These are phyloP conservation scores for Xylota sylvarum DNA, from an alignment of 2,888 invertebrate species.

Conservation along the genomic window DNA sequence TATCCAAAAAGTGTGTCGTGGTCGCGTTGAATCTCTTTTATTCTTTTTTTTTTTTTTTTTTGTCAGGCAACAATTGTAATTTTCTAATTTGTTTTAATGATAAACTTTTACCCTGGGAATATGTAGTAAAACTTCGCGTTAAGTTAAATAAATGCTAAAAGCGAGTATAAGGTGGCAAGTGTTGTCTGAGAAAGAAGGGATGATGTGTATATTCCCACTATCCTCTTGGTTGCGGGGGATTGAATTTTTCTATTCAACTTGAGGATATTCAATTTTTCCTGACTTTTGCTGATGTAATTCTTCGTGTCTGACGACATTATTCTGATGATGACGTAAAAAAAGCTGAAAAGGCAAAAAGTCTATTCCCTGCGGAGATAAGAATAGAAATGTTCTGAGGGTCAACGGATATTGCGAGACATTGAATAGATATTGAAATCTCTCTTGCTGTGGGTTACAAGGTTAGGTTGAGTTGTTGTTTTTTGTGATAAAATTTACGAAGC, in stretches of 20 bases:
- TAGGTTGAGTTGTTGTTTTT: neutral
- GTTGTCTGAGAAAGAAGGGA: too few species aligned
- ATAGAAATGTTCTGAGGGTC: constrained; percentile 46
- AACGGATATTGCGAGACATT: constrained; percentile 62
- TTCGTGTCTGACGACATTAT: constrained; percentile 43
- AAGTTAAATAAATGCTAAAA: constrained; percentile 24
- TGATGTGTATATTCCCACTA: neutral
- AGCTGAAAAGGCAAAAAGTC: neutral
- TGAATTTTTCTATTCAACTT: neutral
- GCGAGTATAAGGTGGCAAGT: too few species aligned
- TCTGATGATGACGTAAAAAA: constrained; percentile 32
- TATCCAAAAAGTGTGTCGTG: constrained; percentile 48
- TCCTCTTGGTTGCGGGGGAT: neutral
- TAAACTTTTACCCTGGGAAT: constrained; percentile 31
- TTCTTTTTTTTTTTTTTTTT: neutral
- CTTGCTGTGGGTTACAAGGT: constrained; percentile 24
- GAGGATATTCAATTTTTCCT: constrained; percentile 31
- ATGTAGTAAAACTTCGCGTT: neutral
- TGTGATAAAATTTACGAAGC: neutral
- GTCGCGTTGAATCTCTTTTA: constrained; percentile 29
- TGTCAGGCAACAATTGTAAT: constrained; percentile 11
- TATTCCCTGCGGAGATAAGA: constrained; percentile 35
- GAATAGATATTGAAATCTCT: constrained; percentile 39
- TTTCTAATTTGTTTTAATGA: constrained; percentile 43
- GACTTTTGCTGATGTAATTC: constrained; percentile 48